Base-by-base conservation (phyloP, 1,140 invertebrate species). In the Prorops nasuta region DNA sequence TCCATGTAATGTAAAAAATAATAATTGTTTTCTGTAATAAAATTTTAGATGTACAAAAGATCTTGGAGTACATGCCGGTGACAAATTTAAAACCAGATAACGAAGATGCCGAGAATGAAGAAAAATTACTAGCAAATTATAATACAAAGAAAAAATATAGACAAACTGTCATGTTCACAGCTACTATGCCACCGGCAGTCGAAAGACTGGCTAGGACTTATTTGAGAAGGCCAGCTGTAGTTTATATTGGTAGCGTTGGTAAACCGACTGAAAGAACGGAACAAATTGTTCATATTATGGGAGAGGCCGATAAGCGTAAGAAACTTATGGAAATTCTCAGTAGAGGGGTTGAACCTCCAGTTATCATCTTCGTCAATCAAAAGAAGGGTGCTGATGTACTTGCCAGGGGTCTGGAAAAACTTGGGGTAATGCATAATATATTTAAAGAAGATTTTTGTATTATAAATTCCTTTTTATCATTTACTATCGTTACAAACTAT, bases 151-250 rank as follows among this genome's bases (percentile, higher is more conserved):
- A 98, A 69, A 99, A 99, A 74, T 99, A 92, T 69, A 82, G 98
- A 73, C 95, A 97, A 73, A 99, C 97, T 67, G 97, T 99, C 52
- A 99, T 99, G 98, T 99, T 99, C 78, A 99, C 98, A 34, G 98
- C 98, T 14, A 99, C 98, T 62, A 99, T 99, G 98, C 96, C 96
- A 6, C 87, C 97, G 1, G 91, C 96, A 6, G 95, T 99, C 2
- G 98, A 99, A 79, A 81, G 97, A 58, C 78, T 99, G 38, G 98
- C 98, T 0, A 82, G 95, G 56, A 94, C 89, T 21, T 99, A 99
- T 79, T 76, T 99, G 6, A 81, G 98, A 47, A 81, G 98, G 66
- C 98, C 98, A 2, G 94, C 96, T 8, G 90, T 98, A 3, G 98
- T 99, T 0, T 98, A 99, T 67, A 99, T 99, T 62, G 97, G 98